phyloP scores from a whole-genome alignment of 2,888 invertebrate species.

The Nemotelus pantherinus region DNA sequence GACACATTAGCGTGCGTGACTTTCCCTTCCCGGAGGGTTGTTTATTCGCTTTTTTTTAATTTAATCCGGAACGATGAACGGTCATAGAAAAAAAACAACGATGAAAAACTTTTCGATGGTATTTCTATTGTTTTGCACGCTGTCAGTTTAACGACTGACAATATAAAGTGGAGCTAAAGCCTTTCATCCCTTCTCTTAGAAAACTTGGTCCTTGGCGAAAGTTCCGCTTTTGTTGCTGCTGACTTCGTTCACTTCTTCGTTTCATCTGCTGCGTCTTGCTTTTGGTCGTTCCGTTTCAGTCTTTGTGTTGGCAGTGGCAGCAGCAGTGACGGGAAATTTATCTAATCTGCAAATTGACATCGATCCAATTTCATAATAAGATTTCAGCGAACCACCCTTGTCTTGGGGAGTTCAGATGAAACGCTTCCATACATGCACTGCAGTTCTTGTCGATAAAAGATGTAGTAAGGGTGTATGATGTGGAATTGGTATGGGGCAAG shows the following conservation, averaged over 20 bases:
- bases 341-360: conserved; percentile 60
- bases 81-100: conserved; percentile 12
- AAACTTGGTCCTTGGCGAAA: conserved; percentile 37
- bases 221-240: conserved; percentile 10
- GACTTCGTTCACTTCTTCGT: conserved; percentile 30
- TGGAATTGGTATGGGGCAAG: neutral
- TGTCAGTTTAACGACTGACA: conserved; percentile 46
- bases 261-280: conserved; percentile 41
- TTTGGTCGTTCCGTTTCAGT: conserved; percentile 18
- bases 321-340: conserved; percentile 50
- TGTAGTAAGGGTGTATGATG: conserved; percentile 3
- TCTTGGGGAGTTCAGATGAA: neutral
- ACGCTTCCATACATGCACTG: neutral
- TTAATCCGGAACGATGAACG: conserved; percentile 23
- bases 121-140: conserved; percentile 44
- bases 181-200: conserved; percentile 43
- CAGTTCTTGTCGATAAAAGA: conserved; percentile 1
- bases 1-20: conserved; percentile 7
- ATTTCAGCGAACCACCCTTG: conserved; percentile 53
- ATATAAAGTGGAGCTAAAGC: conserved; percentile 41
- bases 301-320: conserved; percentile 35
- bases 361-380: conserved; percentile 65
- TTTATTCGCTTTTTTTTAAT: conserved; percentile 15
- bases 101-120: conserved; percentile 37
- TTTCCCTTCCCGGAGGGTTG: neutral